Base-by-base conservation (phyloP, 53 echinoderm and acorn worm species). In the Glandiceps talaboti region DNA sequence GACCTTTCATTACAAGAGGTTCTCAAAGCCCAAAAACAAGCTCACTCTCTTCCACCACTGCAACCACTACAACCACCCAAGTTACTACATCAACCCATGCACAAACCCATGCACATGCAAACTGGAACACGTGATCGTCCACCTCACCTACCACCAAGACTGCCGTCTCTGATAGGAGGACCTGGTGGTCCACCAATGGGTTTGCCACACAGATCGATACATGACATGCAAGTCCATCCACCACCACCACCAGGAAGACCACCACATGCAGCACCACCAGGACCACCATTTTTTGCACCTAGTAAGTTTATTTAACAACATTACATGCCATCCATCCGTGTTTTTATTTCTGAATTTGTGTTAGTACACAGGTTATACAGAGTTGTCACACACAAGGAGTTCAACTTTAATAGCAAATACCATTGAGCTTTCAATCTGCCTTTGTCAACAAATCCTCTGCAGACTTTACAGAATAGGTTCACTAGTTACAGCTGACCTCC, bases 61-160 rank as follows among this genome's bases (percentile, higher is more conserved):
- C 85, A 91, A 76, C 33, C 91, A 33, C 80, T 87, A 1, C 64
- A 86, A 27, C 75, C 85, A 77, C 30, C 80, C 77, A 86, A 89
- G 75, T 31, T 85, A 27, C 83, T 14, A 6, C 78, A 29, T 1
- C 29, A 14, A 28, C 73, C 27, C 20, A n/a, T 0, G 26, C n/a
- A n/a, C n/a, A n/a, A n/a, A n/a, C n/a, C n/a, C n/a, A n/a, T n/a
- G n/a, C n/a, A n/a, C n/a, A n/a, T n/a, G n/a, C n/a, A n/a, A n/a
- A n/a, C n/a, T n/a, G n/a, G n/a, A n/a, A n/a, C n/a, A n/a, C 81
- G 30, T n/a, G 76, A 26, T 31, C 75, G 31, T 14, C 30, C 73
- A 28, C 12, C 14, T 28, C 33, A 1, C 76, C 10, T 12, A 32
- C 83, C 83, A 85, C 80, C 0, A 74, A 77, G 31, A 27, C 86